phyloP scores from a whole-genome alignment of 1,140 invertebrate genomes.

The Drosophila virilis region DNA sequence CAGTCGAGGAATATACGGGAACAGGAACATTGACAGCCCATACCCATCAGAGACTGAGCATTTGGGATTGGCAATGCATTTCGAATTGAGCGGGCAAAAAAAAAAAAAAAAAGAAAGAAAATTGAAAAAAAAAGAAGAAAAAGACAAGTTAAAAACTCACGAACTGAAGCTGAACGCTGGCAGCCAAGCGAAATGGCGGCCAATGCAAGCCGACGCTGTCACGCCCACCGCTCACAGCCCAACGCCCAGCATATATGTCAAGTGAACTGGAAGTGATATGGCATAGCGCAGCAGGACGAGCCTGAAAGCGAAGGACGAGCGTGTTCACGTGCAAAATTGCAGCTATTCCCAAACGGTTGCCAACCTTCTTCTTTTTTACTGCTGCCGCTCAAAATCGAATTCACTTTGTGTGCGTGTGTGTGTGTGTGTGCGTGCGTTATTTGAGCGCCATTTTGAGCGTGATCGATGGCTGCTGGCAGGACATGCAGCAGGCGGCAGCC shows the following conservation, averaged over 20 bases:
- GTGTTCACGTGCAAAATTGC: constrained; percentile 82
- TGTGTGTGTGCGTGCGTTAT: constrained; percentile 49
- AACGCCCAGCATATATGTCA: constrained; percentile 63
- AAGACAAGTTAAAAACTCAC: constrained; percentile 38
- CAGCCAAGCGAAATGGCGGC: constrained; percentile 37
- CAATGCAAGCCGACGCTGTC: constrained; percentile 37
- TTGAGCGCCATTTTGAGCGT: constrained; percentile 69
- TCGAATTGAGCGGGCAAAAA: constrained; percentile 35
- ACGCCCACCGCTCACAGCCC: constrained; percentile 5
- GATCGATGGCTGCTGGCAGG: constrained; percentile 66
- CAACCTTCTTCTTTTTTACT: constrained; percentile 25
- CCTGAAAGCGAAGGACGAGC: constrained; percentile 51
- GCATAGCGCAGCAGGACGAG: constrained; percentile 16
- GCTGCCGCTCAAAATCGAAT: constrained; percentile 49
- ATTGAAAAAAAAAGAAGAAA: not conserved
- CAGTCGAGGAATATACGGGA: not conserved
- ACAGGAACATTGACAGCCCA: constrained; percentile 19
- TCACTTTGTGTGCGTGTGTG: constrained; percentile 38
- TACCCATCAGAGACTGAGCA: constrained; percentile 31
- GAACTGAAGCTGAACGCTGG: constrained; percentile 30
- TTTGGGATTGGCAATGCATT: constrained; percentile 50
- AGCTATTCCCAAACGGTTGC: constrained; percentile 63
- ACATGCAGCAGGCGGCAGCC: constrained; percentile 10
- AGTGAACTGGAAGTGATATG: constrained; percentile 81
- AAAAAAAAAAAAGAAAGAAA: constrained; percentile 7